Base-by-base conservation (phyloP, 2,113 vertebrate genomes). In the Fulica atra region DNA sequence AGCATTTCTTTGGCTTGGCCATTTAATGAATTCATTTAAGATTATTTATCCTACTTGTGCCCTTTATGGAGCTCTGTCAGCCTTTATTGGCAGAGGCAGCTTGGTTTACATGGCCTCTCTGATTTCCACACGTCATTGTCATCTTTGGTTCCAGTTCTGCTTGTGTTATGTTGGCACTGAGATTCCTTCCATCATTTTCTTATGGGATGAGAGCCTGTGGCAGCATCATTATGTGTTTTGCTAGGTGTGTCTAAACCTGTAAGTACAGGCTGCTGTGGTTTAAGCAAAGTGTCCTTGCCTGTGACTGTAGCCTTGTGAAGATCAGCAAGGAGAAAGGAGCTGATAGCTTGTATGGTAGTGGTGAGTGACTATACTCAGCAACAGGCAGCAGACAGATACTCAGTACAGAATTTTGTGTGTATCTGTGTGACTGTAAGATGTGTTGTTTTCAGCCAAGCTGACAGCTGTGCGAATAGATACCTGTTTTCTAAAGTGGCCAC, bases 71-170 rank as follows among this genome's bases (percentile, higher is more conserved):
- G 24, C 13, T 76, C 42, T 68, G 3, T 42, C 23, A 72, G n/a
- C 36, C 21, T 63, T 74, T 81, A 10, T 38, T 66, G 48, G 35
- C 11, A 92, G 15, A 3, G 10, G 3, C 9, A 33, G 4, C n/a
- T 61, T 86, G 31, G 7, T 91, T 71, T 81, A 40, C 5, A 0
- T 23, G 48, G 42, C 3, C 9, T 19, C 8, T 66, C 21, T 82
- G 70, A 50, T 54, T 79, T 76, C 56, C 0, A 2, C 6, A 17
- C 4, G 6, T 74, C 0, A 0, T 11, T 46, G 42, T 54, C 2
- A 17, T 59, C 28, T 76, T 88, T 74, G 13, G 26, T 74, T 77
- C 64, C 46, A 60, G 28, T 72, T 91, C 7, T 54, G 26, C 6
- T 57, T 65, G 3, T 24, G 21, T 33, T 29, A 35, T 70, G 13